These are phyloP conservation scores for Musca domestica DNA, from an alignment of 1,140 invertebrate genomes.

Conservation along the genomic window DNA sequence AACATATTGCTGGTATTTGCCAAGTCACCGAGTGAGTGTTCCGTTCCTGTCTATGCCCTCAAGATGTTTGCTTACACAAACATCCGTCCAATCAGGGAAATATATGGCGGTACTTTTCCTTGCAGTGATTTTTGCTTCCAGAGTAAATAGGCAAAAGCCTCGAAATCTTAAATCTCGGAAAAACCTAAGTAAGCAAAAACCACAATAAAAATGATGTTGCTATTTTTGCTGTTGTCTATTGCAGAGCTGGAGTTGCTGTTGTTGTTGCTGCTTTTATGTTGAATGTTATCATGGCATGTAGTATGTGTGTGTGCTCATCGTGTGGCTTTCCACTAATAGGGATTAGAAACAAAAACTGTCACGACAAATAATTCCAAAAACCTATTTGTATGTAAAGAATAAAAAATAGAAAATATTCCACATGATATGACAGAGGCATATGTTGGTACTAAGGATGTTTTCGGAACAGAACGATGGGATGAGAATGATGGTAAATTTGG, in stretches of 20 bases:
- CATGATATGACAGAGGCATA: too few relatives aligned
- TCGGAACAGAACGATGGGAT: too few relatives aligned
- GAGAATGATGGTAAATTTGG: too few relatives aligned
- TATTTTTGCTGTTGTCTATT: neutral
- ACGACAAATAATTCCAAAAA: slow-evolving; percentile 10
- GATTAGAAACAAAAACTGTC: slow-evolving; percentile 12
- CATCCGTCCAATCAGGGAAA: neutral
- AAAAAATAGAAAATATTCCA: too few relatives aligned
- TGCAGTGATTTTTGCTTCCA: neutral
- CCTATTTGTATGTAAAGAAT: too few relatives aligned
- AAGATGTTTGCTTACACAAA: neutral
- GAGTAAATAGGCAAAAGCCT: neutral
- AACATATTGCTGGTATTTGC: too few relatives aligned
- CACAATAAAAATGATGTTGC: slow-evolving; percentile 7
- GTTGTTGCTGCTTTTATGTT: neutral
- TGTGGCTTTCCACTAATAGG: neutral
- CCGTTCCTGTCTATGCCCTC: neutral
- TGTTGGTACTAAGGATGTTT: too few relatives aligned
- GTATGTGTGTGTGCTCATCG: too few relatives aligned
- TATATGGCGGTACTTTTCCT: neutral
- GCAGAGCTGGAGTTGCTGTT: neutral
- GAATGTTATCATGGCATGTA: neutral
- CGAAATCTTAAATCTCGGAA: neutral
- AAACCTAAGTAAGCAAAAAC: neutral
- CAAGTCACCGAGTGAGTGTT: too few relatives aligned